Evolutionary conservation across 2,888 invertebrate genomes (phyloP).

Genomic region (Selenia dentaria): DNA sequence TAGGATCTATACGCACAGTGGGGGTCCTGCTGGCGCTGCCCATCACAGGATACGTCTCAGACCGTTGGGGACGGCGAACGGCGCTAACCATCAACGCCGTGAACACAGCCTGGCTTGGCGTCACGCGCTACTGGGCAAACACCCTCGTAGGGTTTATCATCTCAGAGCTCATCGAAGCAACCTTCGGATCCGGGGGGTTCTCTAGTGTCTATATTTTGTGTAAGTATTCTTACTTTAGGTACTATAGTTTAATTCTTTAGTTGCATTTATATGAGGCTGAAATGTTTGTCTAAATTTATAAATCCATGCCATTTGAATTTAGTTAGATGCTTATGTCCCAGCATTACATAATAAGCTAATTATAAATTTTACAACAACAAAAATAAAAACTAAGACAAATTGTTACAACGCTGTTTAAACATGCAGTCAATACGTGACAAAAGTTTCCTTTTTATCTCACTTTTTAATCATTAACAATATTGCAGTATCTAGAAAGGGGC

Average conservation of each 20-base stretch:
- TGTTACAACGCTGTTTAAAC: no score
- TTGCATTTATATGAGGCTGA: no score
- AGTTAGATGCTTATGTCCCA: no score
- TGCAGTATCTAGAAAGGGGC: background rate
- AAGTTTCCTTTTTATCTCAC: background rate
- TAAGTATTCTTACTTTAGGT: slow-evolving; percentile 47
- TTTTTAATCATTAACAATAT: background rate
- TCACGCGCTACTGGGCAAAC: slow-evolving; percentile 83
- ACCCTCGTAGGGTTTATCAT: slow-evolving; percentile 87
- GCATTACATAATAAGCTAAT: no score
- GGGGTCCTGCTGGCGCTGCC: slow-evolving; percentile 88
- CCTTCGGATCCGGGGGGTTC: slow-evolving; percentile 87
- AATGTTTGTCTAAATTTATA: no score
- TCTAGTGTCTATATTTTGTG: slow-evolving; percentile 88
- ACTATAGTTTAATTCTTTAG: no score
- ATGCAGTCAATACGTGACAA: no score
- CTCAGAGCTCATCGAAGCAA: slow-evolving; percentile 88
- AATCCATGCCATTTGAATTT: no score
- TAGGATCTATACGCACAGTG: slow-evolving; percentile 88
- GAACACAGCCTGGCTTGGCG: slow-evolving; percentile 86
- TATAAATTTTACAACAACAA: no score
- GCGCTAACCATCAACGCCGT: slow-evolving; percentile 84
- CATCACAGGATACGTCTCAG: slow-evolving; percentile 88
- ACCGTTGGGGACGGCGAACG: slow-evolving; percentile 87
- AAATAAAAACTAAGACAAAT: no score